Evolutionary conservation across 2,113 vertebrate species (phyloP), one percentile per base, ranked within the genome.

Genomic region (Hippocampus barbouri): DNA sequence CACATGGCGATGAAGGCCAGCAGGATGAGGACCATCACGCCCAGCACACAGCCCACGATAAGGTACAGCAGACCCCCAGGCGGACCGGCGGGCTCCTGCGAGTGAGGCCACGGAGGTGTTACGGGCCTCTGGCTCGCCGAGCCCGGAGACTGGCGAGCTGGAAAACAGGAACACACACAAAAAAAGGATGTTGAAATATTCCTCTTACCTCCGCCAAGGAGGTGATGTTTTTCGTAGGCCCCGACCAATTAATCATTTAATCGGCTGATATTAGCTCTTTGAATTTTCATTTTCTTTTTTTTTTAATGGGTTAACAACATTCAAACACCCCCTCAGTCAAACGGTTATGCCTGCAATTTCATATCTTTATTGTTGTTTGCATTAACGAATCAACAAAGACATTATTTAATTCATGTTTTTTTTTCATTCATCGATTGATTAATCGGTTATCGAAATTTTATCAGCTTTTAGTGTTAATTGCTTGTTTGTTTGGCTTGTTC

Each of bases 1-100:
- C 97, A 99, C 94, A 99, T 97, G 71, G 94, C 95, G 2, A 98
- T 98, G 80, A 99, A 98, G 5, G 88, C 91, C 70, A 99, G 91
- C 62, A 98, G 92, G 61, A 98, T 97, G 63, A 99, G 94, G 12
- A 99, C 95, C 97, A 98, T 98, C 66, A 95, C 92, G 0, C 93
- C 95, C 5, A 99, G 88, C 47, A 98, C 93, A 0, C 94, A 96
- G 83, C 96, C 97, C 41, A 99, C 96, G 0, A 99, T 96, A 72
- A 97, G 85, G 74, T 98, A 99, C 0, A 99, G 85, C 87, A 96
- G 92, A 2, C 96, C 95, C 0, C 96, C 2, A 1, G 91, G 79
- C 60, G 82, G 21, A 20, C 86, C 3, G 82, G 92, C 0, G 79
- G 95, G 21, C 85, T 94, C 91, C 4, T 80, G 89, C 0, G 83